Evolutionary conservation across 2,113 vertebrate genomes (phyloP), one percentile per base, ranked within the genome.

Genomic region (Sceloporus tristichus): DNA sequence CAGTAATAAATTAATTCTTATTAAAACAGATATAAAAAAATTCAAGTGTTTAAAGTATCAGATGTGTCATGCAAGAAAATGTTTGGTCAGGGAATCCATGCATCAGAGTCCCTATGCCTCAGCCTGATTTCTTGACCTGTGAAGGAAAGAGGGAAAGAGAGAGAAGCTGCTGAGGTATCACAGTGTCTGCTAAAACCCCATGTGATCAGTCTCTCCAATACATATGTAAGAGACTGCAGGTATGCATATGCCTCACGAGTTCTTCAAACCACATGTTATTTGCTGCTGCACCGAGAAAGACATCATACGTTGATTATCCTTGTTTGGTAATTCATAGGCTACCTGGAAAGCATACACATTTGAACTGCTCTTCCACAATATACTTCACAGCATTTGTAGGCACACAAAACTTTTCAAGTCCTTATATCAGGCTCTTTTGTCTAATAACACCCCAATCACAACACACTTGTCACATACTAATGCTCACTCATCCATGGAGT

Each of bases 1-100:
- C 97, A 98, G 96, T 97, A 98, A 98, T 98, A 98, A 98, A 98
- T 98, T 97, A 97, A 97, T 97, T 95, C 91, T 93, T 96, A 97
- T 94, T 97, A 97, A 97, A 97, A 97, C 94, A 83, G 34, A 97
- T 97, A 97, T 93, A 97, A 98, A 98, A 94, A 97, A 98, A 96
- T 98, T 98, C 97, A 98, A 98, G 98, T 97, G 97, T 97, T 97
- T 97, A 92, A 94, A 95, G 96, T 96, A 96, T 96, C 96, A 96
- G 95, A 97, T 95, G 95, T 96, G 96, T 98, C 98, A 99, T 98
- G 98, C 98, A 98, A 95, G 96, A 95, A 96, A 94, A 96, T 94
- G 96, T 94, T 96, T 95, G 95, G 97, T 97, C 96, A 97, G 97
- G 94, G 95, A 96, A 90, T 96, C 92, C 97, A 97, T 98, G 98